Base-by-base conservation (phyloP, 2,113 vertebrate species). In the Penelope pileata region DNA sequence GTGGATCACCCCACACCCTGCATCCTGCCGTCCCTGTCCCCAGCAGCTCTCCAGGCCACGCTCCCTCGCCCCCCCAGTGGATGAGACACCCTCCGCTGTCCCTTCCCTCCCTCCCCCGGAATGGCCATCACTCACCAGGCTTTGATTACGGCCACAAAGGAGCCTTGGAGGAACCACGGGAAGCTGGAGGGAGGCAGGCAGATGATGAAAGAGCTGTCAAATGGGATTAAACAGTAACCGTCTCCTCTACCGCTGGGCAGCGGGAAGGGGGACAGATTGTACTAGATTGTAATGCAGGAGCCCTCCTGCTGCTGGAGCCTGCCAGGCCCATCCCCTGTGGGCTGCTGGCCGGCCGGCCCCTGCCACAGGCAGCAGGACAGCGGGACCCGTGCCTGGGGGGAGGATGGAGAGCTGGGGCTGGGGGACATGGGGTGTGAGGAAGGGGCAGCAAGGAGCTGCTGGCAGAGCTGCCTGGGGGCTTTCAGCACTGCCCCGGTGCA, bases 191-290 rank as follows among this genome's bases (percentile, higher is more conserved):
- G 88, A 96, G 87, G 94, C 88, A 95, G 95, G 90, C 91, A 91
- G 92, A 95, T 96, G 97, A 97, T 97, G 96, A 97, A 97, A 97
- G 97, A 97, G 93, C 96, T 97, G 97, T 97, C 97, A 97, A 94
- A 93, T 67, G 82, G 97, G 96, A 97, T 97, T 97, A 97, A 97
- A 95, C 96, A 96, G 94, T 45, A 95, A 96, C 90, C 89, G 13
- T 95, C 95, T 97, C 93, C 91, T 73, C 70, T 90, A 92, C 92
- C 78, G 88, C 92, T 96, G 91, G 96, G 94, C 95, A 92, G 93
- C 29, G 70, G 88, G 92, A 89, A 91, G 89, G 91, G 72, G 92
- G 92, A 88, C 92, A 91, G 96, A 88, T 94, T 94, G 95, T 91
- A 45, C 83, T 4, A 58, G 91, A 85, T 86, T 95, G 88, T 94